Evolutionary conservation across 2,888 invertebrate genomes (phyloP), one percentile per base, ranked within the genome.

Genomic region (Ectropis crepuscularia): DNA sequence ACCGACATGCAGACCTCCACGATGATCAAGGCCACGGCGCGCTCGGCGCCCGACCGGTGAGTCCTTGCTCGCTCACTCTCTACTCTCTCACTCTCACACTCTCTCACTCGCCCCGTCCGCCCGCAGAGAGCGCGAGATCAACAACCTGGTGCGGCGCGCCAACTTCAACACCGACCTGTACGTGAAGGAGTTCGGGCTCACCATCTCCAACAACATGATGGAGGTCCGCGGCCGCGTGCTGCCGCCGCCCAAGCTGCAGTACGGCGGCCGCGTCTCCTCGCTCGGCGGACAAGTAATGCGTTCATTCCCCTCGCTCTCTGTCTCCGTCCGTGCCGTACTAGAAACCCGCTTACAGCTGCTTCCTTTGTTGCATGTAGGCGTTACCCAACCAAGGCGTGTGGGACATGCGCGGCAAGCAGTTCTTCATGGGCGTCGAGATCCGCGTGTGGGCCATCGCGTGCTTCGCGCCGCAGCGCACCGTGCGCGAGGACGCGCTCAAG

Each of bases 361-460:
- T 41, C 63, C 49, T 63, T 72, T 59, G 61, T 69, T 65, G 12
- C 63, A 61, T 63, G 46, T 98, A 99, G 87, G 99, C 99, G 8
- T 94, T 99, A 86, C 99, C 99, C 39, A 99, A 99, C 90, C 98
- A 99, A 89, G 99, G 99, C 61, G 99, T 99, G 46, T 99, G 99
- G 99, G 99, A 99, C 89, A 99, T 99, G 99, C 95, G 99, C 64
- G 99, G 99, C 61, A 99, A 99, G 87, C 99, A 99, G 92, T 99
- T 99, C 93, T 99, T 99, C 91, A 99, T 99, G 74, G 99, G 99
- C 51, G 99, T 99, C 6, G 99, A 99, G 92, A 99, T 99, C 74
- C 94, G 99, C 72, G 98, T 99, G 49, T 99, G 99, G 99, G 99
- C 99, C 12, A 99, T 99, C 76, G 99, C 99, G 41, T 99, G 99